Conservation (phyloP, 1,140 invertebrate genomes). For the Scaptodrosophila lebanonensis region DNA sequence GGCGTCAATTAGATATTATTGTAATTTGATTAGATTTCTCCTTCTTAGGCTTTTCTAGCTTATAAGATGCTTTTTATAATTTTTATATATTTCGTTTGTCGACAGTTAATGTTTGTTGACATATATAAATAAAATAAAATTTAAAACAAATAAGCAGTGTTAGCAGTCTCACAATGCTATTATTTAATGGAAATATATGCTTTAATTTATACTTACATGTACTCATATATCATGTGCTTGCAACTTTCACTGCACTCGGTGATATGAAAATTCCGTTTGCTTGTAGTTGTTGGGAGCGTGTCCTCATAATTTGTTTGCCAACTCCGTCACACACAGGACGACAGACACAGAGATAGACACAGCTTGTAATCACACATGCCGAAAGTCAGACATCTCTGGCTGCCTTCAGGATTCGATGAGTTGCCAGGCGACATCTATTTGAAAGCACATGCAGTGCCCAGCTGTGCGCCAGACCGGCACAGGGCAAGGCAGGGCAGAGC, state of each 20-base stretch:
- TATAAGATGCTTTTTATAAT: no score
- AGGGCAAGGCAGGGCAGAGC: no score
- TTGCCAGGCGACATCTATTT: slow-evolving; percentile 26
- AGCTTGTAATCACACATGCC: slow-evolving; percentile 19
- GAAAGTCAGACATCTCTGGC: slow-evolving; percentile 35
- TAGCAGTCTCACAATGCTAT: no score
- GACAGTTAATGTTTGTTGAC: no score
- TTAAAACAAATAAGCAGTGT: no score
- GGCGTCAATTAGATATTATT: no score
- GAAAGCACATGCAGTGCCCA: slow-evolving; percentile 16
- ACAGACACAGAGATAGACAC: neutral
- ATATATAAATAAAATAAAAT: no score
- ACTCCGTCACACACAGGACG: slow-evolving; percentile 3
- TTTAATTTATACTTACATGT: no score
- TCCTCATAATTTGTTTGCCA: slow-evolving; percentile 32
- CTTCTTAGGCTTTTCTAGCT: no score
- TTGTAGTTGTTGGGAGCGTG: slow-evolving; percentile 1
- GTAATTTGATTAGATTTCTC: no score
- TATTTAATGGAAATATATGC: no score
- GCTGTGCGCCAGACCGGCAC: slow-evolving; percentile 36
- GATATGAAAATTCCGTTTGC: neutral
- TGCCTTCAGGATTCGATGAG: slow-evolving; percentile 9
- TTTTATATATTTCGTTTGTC: no score
- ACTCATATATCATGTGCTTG: slow-evolving; percentile 26
- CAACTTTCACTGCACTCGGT: slow-evolving; percentile 25